Conservation (phyloP, 2,888 invertebrate genomes). For the Himalopsyche tibetana region DNA sequence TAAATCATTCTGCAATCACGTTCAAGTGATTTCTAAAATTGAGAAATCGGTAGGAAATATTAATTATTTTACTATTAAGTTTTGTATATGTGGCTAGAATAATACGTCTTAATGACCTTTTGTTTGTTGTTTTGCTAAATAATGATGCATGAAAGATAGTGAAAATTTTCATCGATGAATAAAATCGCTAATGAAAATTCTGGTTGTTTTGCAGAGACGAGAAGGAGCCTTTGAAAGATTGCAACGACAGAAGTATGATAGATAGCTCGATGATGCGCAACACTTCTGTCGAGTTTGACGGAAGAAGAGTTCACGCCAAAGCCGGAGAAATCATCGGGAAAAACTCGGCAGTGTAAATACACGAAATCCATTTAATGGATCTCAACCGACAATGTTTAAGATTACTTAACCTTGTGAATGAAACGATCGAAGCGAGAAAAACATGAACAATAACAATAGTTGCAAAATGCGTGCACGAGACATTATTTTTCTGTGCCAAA, state of each 20-base stretch:
- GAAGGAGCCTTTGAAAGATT: slow-evolving; percentile 87
- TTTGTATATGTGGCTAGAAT: neutral
- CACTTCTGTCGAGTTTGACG: slow-evolving; percentile 89
- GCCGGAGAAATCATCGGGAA: slow-evolving; percentile 91
- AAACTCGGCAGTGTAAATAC: slow-evolving; percentile 88
- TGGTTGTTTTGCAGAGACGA: slow-evolving; percentile 79
- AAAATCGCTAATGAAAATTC: neutral
- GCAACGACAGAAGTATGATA: slow-evolving; percentile 75
- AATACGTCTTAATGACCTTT: neutral
- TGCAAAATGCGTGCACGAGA: slow-evolving; percentile 8
- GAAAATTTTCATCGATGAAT: neutral
- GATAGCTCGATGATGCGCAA: slow-evolving; percentile 84
- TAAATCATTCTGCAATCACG: too few relatives aligned
- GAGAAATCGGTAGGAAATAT: too few relatives aligned
- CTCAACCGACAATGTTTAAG: slow-evolving; percentile 28
- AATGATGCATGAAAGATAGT: neutral
- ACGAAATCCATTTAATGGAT: neutral
- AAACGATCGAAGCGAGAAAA: slow-evolving; percentile 8
- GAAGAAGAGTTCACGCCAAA: slow-evolving; percentile 87
- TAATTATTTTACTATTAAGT: neutral
- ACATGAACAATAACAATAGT: neutral
- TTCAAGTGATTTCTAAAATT: too few relatives aligned
- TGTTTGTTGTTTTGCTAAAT: slow-evolving; percentile 29
- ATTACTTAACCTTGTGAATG: slow-evolving; percentile 12
- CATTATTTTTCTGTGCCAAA: slow-evolving; percentile 13